phyloP scores from a whole-genome alignment of 1,140 invertebrate genomes.

The Neuroterus valhalla region DNA sequence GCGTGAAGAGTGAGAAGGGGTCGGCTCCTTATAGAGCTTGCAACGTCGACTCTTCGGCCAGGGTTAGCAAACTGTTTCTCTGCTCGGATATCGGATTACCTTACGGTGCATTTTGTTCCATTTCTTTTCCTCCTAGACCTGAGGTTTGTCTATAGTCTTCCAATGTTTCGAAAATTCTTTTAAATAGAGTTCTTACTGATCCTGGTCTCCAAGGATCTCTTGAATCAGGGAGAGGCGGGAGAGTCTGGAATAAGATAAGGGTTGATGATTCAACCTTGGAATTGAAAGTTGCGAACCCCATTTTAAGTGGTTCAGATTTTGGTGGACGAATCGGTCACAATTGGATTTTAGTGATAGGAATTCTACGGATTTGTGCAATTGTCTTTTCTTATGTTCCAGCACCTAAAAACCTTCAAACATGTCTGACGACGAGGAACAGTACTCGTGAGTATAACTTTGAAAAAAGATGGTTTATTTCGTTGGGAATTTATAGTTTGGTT shows the following conservation, averaged over 20 bases:
- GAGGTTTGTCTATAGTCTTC: background rate
- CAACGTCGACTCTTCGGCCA: slow-evolving; percentile 64
- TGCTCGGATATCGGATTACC: slow-evolving; percentile 70
- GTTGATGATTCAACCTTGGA: too few species aligned
- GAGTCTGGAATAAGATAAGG: too few species aligned
- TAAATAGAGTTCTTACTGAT: too few species aligned
- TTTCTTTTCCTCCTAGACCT: background rate
- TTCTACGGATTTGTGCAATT: slow-evolving; percentile 32
- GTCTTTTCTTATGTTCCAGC: slow-evolving; percentile 65
- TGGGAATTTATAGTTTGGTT: background rate
- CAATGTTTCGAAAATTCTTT: background rate
- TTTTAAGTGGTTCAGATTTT: slow-evolving; percentile 10
- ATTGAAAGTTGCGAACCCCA: background rate
- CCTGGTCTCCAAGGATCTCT: too few species aligned
- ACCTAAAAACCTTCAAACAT: slow-evolving; percentile 69
- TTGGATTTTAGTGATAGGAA: too few species aligned
- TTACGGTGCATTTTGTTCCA: background rate
- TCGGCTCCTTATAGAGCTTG: slow-evolving; percentile 75
- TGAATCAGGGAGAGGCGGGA: too few species aligned
- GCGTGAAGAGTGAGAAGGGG: slow-evolving; percentile 62
- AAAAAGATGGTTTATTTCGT: background rate
- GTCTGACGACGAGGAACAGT: slow-evolving; percentile 76
- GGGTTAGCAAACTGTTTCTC: slow-evolving; percentile 69
- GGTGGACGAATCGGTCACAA: background rate
- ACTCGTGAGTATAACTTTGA: slow-evolving; percentile 70